Conservation (phyloP, 2,113 vertebrate genomes). For the Eonycteris spelaea region DNA sequence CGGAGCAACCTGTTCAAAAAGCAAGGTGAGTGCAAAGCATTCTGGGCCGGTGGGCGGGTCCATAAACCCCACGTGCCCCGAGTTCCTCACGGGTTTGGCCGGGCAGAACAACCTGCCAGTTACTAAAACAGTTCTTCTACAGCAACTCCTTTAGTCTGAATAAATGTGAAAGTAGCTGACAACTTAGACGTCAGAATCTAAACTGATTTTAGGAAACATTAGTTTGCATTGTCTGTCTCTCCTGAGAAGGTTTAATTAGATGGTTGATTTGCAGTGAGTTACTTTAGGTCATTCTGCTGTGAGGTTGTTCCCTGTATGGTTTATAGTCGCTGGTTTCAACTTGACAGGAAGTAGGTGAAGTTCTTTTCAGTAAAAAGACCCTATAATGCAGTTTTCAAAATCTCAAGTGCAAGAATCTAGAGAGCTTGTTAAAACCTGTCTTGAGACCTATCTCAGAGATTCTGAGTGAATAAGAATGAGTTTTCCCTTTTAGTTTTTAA, state of each 20-base stretch:
- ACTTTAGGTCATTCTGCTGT: neutral
- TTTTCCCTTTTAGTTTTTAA: neutral
- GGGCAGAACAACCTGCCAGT: too few relatives aligned
- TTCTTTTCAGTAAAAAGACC: neutral
- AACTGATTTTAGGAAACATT: neutral
- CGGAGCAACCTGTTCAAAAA: constrained; percentile 93
- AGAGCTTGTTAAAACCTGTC: constrained; percentile 5
- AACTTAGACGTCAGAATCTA: neutral
- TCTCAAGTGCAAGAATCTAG: neutral
- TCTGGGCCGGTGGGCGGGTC: neutral
- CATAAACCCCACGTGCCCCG: rapidly evolving
- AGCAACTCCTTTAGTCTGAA: neutral
- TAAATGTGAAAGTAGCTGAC: neutral
- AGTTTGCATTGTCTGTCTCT: neutral
- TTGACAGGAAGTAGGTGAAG: neutral
- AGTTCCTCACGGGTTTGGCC: neutral
- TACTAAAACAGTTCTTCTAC: neutral
- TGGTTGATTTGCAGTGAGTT: neutral
- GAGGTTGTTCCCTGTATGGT: rapidly evolving
- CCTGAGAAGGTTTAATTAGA: neutral
- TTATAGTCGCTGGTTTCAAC: neutral
- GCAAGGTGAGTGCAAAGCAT: constrained; percentile 85
- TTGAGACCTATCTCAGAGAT: neutral
- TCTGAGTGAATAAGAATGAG: neutral
- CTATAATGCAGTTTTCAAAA: neutral